Percentiles rank a stretch among this genome's conserved stretches.
Evolutionary conservation across 2,113 vertebrate genomes (phyloP).

Genomic region (Crypturellus undulatus): DNA sequence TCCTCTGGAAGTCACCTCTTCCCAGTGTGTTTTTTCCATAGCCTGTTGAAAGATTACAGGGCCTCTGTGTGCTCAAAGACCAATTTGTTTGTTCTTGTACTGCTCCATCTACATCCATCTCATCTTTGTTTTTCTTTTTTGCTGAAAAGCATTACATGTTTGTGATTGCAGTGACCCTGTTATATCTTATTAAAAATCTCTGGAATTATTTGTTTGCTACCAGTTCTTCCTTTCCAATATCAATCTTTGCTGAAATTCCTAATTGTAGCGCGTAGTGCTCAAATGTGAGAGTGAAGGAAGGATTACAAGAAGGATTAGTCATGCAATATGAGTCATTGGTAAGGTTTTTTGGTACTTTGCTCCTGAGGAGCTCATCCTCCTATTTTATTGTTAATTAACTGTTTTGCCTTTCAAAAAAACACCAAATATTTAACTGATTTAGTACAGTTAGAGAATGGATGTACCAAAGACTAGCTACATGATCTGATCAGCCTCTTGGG

Average conservation of each 20-base stretch:
- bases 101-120: conserved; percentile 57
- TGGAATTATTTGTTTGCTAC: conserved; percentile 55
- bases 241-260: neutral
- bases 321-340: neutral
- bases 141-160: conserved; percentile 67
- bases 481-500: neutral
- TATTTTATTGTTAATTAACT: neutral
- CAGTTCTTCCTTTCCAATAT: neutral
- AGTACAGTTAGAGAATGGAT: neutral
- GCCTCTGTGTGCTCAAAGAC: conserved; percentile 63
- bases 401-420: neutral
- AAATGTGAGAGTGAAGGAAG: neutral
- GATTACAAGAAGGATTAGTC: neutral
- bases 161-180: conserved; percentile 34
- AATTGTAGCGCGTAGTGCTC: neutral
- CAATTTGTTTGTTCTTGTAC: conserved; percentile 65
- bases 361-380: neutral
- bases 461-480: neutral
- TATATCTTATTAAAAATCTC: conserved; percentile 61
- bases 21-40: neutral
- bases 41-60: conserved; percentile 52
- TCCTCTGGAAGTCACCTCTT: neutral
- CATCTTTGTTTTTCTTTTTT: conserved; percentile 63
- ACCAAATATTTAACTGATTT: neutral
- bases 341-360: neutral